Percentiles rank a stretch among this genome's conserved stretches.
Evolutionary conservation across 2,888 invertebrate genomes (phyloP).

Genomic region (Lutraria lutraria): DNA sequence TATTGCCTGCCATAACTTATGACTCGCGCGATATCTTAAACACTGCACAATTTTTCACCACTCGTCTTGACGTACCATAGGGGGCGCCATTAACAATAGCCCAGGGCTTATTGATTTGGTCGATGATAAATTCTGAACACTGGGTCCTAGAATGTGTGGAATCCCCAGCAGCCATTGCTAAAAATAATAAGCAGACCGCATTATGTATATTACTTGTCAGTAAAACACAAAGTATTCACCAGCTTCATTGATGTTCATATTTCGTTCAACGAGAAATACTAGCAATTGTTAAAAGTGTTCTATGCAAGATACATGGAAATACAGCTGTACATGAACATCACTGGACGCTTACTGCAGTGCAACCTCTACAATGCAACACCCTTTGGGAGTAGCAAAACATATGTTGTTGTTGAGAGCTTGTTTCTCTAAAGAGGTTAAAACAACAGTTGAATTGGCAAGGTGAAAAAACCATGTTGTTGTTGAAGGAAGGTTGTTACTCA

Average conservation of each 20-base stretch:
- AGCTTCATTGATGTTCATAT: not conserved
- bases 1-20: slow-evolving; percentile 34
- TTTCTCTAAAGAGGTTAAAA: too few relatives aligned
- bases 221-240: not conserved
- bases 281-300: not conserved
- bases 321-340: not conserved
- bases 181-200: slow-evolving; percentile 15
- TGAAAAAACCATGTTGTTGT: too few relatives aligned
- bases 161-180: slow-evolving; percentile 3
- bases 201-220: slow-evolving; percentile 13
- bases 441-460: too few relatives aligned
- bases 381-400: too few relatives aligned
- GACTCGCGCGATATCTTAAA: not conserved
- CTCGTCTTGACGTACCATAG: not conserved
- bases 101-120: slow-evolving; percentile 15
- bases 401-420: too few relatives aligned
- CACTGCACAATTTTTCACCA: slow-evolving; percentile 17
- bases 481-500: too few relatives aligned
- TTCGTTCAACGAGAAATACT: not conserved
- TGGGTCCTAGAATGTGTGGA: not conserved
- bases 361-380: too few relatives aligned
- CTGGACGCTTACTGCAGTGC: not conserved
- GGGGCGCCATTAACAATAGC: slow-evolving; percentile 6
- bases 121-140: not conserved
- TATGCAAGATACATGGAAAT: not conserved